Evolutionary conservation across 2,113 vertebrate genomes (phyloP).

Genomic region (Oncorhynchus keta): DNA sequence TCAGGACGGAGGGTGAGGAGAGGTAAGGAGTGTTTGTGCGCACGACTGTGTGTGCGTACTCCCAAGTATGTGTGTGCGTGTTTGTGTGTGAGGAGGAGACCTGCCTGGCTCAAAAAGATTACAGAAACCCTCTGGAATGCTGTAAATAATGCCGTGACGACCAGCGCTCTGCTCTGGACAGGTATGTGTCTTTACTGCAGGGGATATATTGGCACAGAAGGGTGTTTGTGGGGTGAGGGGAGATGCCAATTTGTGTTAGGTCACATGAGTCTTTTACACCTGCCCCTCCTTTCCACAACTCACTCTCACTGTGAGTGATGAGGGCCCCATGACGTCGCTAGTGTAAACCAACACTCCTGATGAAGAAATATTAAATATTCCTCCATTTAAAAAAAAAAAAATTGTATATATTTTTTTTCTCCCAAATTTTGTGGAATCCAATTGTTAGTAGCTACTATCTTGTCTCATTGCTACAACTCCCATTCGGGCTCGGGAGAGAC

Average conservation of each 20-base stretch:
- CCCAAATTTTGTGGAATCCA: too few relatives aligned
- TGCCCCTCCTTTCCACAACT: neutral
- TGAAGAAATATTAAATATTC: conserved; percentile 41
- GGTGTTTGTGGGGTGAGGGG: neutral
- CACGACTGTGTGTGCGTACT: neutral
- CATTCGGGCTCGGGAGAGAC: too few relatives aligned
- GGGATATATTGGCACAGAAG: conserved; percentile 33
- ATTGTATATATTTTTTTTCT: too few relatives aligned
- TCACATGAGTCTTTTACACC: conserved; percentile 36
- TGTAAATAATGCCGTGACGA: conserved; percentile 7
- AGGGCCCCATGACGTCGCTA: conserved; percentile 26
- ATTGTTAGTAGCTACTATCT: too few relatives aligned
- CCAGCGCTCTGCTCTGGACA: conserved; percentile 5
- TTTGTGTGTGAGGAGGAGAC: conserved; percentile 10
- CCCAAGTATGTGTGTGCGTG: neutral
- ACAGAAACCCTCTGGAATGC: conserved; percentile 14
- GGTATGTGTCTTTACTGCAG: conserved; percentile 45
- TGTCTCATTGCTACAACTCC: too few relatives aligned
- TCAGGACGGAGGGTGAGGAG: neutral
- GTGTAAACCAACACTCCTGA: conserved; percentile 36
- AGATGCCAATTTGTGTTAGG: conserved; percentile 8
- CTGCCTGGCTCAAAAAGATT: conserved; percentile 15
- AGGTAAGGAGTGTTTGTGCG: neutral
- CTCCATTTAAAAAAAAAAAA: too few relatives aligned
- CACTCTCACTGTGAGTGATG: conserved; percentile 12